These are phyloP conservation scores for Ladona fulva DNA, from an alignment of 1,140 invertebrate species.

Conservation along the genomic window DNA sequence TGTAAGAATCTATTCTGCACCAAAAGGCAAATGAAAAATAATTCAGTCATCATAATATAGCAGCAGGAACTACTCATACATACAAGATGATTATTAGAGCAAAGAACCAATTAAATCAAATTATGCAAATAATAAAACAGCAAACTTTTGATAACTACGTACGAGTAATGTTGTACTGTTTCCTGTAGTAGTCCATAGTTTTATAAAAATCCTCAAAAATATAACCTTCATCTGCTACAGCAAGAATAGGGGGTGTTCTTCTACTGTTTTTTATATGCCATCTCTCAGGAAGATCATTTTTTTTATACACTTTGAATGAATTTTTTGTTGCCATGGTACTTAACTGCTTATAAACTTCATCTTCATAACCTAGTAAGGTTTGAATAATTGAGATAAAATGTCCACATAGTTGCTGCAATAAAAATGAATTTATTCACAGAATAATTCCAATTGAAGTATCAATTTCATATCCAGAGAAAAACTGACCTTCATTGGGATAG, in stretches of 20 bases:
- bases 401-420: too few relatives aligned
- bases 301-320: constrained; percentile 47
- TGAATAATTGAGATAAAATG: too few relatives aligned
- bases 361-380: constrained; percentile 35
- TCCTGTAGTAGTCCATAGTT: constrained; percentile 35
- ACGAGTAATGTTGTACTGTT: constrained; percentile 41
- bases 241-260: constrained; percentile 47
- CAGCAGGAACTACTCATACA: too few relatives aligned
- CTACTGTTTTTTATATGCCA: constrained; percentile 51
- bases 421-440: too few relatives aligned
- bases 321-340: background rate
- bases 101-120: too few relatives aligned
- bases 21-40: too few relatives aligned
- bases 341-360: constrained; percentile 39
- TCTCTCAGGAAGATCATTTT: constrained; percentile 43
- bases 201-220: too few relatives aligned
- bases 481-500: constrained; percentile 42
- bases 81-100: too few relatives aligned
- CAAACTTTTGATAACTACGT: constrained; percentile 20
- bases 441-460: too few relatives aligned
- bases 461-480: background rate
- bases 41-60: too few relatives aligned
- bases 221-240: too few relatives aligned
- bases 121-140: constrained; percentile 16
- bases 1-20: too few relatives aligned